Conservation (phyloP, 2,888 invertebrate genomes). For the Caenorhabditis sp. region DNA sequence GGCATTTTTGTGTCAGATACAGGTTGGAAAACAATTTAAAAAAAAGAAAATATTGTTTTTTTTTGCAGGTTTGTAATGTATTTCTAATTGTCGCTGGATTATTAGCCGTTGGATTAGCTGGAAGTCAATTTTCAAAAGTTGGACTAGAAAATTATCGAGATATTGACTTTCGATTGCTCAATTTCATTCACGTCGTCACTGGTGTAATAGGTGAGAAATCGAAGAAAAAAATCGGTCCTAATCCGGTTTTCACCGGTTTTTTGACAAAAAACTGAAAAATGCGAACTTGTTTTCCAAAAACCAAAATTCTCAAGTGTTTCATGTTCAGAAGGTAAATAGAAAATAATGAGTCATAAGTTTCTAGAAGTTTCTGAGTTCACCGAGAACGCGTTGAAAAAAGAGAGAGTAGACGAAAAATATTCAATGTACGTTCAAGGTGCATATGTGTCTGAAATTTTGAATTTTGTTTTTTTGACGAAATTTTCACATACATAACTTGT, state of each 20-base stretch:
- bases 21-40: slow-evolving; percentile 31
- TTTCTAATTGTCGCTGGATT: slow-evolving; percentile 64
- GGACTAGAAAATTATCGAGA: slow-evolving; percentile 67
- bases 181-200: slow-evolving; percentile 64
- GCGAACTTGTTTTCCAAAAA: no score
- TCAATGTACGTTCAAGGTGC: no score
- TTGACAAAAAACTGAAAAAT: no score
- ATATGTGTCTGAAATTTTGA: no score
- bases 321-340: no score
- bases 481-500: no score
- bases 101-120: slow-evolving; percentile 62
- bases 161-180: slow-evolving; percentile 68
- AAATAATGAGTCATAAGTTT: background rate
- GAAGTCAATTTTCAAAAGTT: slow-evolving; percentile 66
- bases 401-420: no score
- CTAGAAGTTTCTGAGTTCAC: background rate
- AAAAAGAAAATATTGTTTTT: background rate
- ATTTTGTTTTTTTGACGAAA: no score
- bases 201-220: slow-evolving; percentile 65
- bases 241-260: no score
- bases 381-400: no score
- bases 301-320: no score
- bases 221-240: no score
- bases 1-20: slow-evolving; percentile 62
- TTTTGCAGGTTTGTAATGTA: slow-evolving; percentile 62